These are phyloP conservation scores for Melanotaenia boesemani DNA, from an alignment of 2,797 vertebrate genomes.

Conservation along the genomic window DNA sequence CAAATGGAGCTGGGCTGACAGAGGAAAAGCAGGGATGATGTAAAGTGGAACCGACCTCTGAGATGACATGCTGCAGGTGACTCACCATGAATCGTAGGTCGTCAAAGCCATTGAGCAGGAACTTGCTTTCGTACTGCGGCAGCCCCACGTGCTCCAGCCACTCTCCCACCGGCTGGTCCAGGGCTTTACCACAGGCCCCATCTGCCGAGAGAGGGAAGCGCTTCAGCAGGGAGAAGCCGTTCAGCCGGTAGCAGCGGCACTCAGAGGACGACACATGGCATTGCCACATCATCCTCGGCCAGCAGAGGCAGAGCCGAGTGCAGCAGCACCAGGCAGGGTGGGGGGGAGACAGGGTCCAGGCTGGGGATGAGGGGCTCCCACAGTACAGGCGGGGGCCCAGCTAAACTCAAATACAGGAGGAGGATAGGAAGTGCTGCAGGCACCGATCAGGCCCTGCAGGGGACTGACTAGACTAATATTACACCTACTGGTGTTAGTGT, in stretches of 20 bases:
- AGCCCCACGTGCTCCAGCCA: slow-evolving; percentile 97
- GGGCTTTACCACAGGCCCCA: slow-evolving; percentile 83
- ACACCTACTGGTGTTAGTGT: slow-evolving; percentile 75
- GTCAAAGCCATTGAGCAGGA: slow-evolving; percentile 98
- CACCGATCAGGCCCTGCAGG: slow-evolving; percentile 65
- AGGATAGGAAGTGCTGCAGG: slow-evolving; percentile 72
- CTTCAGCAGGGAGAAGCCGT: slow-evolving; percentile 95
- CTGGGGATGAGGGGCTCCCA: slow-evolving; percentile 79
- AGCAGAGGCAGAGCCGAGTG: slow-evolving; percentile 84
- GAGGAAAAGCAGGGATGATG: slow-evolving; percentile 48
- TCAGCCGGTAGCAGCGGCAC: slow-evolving; percentile 99
- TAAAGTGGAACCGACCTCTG: slow-evolving; percentile 60
- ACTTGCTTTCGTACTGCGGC: slow-evolving; percentile 97
- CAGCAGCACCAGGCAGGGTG: slow-evolving; percentile 83
- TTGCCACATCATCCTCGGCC: slow-evolving; percentile 98
- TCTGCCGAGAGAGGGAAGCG: slow-evolving; percentile 96
- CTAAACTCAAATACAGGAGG: slow-evolving; percentile 76
- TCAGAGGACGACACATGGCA: slow-evolving; percentile 99
- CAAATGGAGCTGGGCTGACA: slow-evolving; percentile 50
- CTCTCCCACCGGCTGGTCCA: slow-evolving; percentile 97
- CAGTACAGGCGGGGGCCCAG: slow-evolving; percentile 73
- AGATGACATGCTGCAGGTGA: slow-evolving; percentile 73
- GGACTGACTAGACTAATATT: slow-evolving; percentile 70
- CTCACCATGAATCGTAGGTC: slow-evolving; percentile 99
- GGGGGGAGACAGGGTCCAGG: slow-evolving; percentile 82